Evolutionary conservation across 2,888 invertebrate species (phyloP).

Genomic region (Diaphora mendica): DNA sequence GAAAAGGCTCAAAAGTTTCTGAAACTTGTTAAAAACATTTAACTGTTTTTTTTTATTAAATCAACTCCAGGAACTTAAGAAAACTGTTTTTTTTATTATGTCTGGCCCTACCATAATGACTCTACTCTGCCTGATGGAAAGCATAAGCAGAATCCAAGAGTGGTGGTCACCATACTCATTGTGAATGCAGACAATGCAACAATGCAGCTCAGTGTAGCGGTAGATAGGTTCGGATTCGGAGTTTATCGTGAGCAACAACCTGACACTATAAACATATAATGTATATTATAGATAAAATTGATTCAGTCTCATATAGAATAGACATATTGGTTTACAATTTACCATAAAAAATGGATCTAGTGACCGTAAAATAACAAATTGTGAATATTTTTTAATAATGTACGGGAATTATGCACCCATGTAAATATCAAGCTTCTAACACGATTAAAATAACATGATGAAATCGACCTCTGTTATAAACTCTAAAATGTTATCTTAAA

Average conservation of each 20-base stretch:
- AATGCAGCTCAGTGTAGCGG: no score
- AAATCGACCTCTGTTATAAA: background rate
- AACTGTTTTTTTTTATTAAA: background rate
- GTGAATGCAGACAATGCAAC: no score
- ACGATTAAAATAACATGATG: background rate
- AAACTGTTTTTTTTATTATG: no score
- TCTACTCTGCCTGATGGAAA: no score
- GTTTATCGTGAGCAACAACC: no score
- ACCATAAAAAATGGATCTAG: background rate
- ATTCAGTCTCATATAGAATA: background rate
- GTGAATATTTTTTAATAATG: no score
- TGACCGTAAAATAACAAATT: background rate
- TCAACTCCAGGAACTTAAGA: background rate
- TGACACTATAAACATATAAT: background rate
- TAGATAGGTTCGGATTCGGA: no score
- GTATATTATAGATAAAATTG: no score
- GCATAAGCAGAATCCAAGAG: no score
- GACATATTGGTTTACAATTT: background rate
- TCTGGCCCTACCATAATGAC: no score
- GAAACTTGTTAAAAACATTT: background rate
- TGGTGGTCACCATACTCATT: no score
- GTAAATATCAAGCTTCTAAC: background rate
- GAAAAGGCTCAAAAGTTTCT: background rate
- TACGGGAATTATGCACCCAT: background rate
- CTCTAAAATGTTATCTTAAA: background rate